These are phyloP conservation scores for Amphipoea oculea DNA, from an alignment of 2,888 invertebrate species.

Conservation along the genomic window DNA sequence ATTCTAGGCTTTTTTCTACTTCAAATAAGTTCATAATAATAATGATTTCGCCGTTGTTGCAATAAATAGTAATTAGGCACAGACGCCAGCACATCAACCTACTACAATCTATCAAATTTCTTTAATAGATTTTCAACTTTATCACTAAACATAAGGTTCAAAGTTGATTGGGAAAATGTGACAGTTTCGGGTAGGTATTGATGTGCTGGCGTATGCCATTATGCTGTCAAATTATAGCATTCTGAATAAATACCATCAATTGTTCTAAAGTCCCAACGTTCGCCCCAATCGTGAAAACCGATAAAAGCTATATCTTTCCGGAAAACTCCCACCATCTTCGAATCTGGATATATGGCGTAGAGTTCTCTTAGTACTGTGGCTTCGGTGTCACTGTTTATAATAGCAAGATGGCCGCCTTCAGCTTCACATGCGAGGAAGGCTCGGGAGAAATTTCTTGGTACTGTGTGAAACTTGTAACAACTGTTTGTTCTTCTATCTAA, in stretches of 20 bases:
- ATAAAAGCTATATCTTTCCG: conserved; percentile 67
- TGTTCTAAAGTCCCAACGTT: conserved; percentile 71
- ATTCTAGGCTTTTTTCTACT: not conserved
- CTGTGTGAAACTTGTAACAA: conserved; percentile 79
- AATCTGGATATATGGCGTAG: conserved; percentile 63
- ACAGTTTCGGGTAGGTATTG: no score
- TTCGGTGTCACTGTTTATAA: conserved; percentile 77
- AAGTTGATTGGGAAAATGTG: no score
- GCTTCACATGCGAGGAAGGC: conserved; percentile 76
- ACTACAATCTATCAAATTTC: no score
- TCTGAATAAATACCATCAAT: conserved; percentile 68
- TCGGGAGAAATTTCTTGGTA: conserved; percentile 70
- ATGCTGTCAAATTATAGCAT: no score
- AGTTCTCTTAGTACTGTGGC: conserved; percentile 66
- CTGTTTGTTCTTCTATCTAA: conserved; percentile 70
- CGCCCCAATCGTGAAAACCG: conserved; percentile 73
- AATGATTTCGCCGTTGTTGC: not conserved
- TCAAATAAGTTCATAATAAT: not conserved
- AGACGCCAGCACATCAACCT: no score
- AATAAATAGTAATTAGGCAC: no score
- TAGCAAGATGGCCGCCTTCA: conserved; percentile 76
- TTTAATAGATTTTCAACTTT: no score
- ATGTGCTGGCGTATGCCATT: no score
- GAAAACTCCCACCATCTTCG: conserved; percentile 50
- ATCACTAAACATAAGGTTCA: no score